Percentiles rank a stretch among this genome's conserved stretches.
Evolutionary conservation across 1,140 invertebrate genomes (phyloP).

Genomic region (Drusus annulatus): DNA sequence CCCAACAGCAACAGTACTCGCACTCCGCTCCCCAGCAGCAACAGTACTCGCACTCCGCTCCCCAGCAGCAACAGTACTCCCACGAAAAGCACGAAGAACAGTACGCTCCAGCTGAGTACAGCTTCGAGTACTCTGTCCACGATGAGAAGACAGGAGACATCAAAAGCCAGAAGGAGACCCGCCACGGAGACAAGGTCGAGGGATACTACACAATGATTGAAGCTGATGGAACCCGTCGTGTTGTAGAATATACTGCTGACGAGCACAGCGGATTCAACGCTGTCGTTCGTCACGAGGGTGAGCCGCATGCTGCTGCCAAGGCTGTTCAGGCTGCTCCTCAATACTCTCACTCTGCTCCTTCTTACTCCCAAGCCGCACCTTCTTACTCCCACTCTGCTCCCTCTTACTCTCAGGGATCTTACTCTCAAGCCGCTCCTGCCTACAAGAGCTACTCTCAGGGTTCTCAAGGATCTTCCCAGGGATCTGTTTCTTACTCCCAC

Average conservation of each 20-base stretch:
- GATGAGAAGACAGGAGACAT: slow-evolving; percentile 73
- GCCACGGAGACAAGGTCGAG: slow-evolving; percentile 70
- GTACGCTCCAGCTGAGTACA: slow-evolving; percentile 67
- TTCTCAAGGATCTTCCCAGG: no score
- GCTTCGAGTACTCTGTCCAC: slow-evolving; percentile 71
- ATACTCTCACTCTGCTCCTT: slow-evolving; percentile 35
- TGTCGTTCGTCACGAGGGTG: slow-evolving; percentile 73
- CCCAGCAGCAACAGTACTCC: slow-evolving; percentile 62
- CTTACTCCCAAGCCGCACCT: slow-evolving; percentile 40
- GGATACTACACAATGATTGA: slow-evolving; percentile 75
- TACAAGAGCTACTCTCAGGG: no score
- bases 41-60: slow-evolving; percentile 58
- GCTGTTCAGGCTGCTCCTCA: slow-evolving; percentile 58
- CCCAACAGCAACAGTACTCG: slow-evolving; percentile 53
- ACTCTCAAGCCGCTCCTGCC: not conserved
- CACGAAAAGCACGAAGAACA: slow-evolving; percentile 56
- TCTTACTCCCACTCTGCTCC: slow-evolving; percentile 48
- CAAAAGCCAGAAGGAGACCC: slow-evolving; percentile 71
- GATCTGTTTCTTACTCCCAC: slow-evolving; percentile 43
- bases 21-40: no score
- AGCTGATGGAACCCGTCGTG: slow-evolving; percentile 78
- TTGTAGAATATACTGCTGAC: slow-evolving; percentile 83
- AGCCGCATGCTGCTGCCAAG: no score
- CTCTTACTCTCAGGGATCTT: slow-evolving; percentile 27
- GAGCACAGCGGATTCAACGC: slow-evolving; percentile 82